Base-by-base conservation (phyloP, 1,140 invertebrate species). In the Oedothorax gibbosus region DNA sequence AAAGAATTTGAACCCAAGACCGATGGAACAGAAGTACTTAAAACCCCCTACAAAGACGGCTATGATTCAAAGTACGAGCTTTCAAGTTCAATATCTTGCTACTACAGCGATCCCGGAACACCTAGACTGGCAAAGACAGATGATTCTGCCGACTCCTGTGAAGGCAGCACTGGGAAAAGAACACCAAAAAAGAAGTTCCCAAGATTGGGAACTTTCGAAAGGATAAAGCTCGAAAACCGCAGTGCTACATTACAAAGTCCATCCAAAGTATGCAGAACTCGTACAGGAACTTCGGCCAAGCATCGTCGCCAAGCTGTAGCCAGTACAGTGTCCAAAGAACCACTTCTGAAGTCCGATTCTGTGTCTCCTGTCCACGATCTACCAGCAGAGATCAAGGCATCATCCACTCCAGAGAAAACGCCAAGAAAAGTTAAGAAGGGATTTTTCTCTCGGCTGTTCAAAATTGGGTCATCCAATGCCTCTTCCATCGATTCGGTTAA, bases 161-260 rank as follows among this genome's bases (percentile, higher is more conserved):
- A 18, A 10, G 53, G 20, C 0, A 51, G 35, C 0, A 11, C 50
- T 4, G n/a, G 14, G 14, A 66, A 73, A 15, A 9, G 60, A 35
- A 73, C 21, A 0, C 71, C 80, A 7, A 83, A 75, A 56, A 83
- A 83, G 54, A 73, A 54, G 51, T 83, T 83, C 35, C 80, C 80
- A 0, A 18, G 80, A 53, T 35, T 83, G 11, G 80, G 80, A 20
- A 83, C 80, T 6, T 83, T 83, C 18, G 80, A 83, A 35, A 83
- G 71, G 66, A 73, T 83, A n/a, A 81, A 81, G 51, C 7, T 81
- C 2, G 78, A 81, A 49, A 62, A 60, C 18, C 69, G 51, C 21
- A 68, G 53, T 0, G 9, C 21, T 14, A 57, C 35, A 57, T 71
- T 14, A 0, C 35, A 56, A 51, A 56, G 68, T 8, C 15, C 2